Evolutionary conservation across 2,888 invertebrate species (phyloP).

Genomic region (Campoplex capitator): DNA sequence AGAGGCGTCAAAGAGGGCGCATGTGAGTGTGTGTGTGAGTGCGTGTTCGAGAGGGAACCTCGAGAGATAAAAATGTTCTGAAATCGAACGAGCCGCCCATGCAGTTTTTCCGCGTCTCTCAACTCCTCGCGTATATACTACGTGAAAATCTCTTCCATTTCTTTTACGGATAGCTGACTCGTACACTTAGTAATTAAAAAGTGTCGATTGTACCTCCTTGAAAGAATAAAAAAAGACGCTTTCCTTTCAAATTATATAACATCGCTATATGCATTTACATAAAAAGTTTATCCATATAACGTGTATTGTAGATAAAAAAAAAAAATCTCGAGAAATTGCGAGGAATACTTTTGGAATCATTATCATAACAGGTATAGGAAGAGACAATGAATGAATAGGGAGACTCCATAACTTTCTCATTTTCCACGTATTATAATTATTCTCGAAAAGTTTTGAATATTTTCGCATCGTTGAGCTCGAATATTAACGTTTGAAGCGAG

Average conservation of each 20-base stretch:
- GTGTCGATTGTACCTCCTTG: slow-evolving; percentile 79
- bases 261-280: slow-evolving; percentile 14
- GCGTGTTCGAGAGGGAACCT: slow-evolving; percentile 41
- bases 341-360: slow-evolving; percentile 27
- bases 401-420: slow-evolving; percentile 25
- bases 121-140: neutral
- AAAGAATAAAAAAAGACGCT: slow-evolving; percentile 59
- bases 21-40: neutral
- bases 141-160: slow-evolving; percentile 37
- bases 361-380: neutral
- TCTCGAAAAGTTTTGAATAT: slow-evolving; percentile 22
- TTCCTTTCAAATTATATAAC: slow-evolving; percentile 48
- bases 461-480: slow-evolving; percentile 39
- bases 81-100: slow-evolving; percentile 72
- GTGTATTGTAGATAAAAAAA: too few relatives aligned
- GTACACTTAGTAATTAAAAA: slow-evolving; percentile 79
- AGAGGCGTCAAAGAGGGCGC: slow-evolving; percentile 12
- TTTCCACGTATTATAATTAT: slow-evolving; percentile 9
- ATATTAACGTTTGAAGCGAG: slow-evolving; percentile 27
- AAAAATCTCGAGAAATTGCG: slow-evolving; percentile 13
- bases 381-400: slow-evolving; percentile 6
- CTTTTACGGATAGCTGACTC: slow-evolving; percentile 51
- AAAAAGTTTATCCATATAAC: slow-evolving; percentile 11
- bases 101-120: slow-evolving; percentile 46
- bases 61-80: slow-evolving; percentile 64